Base-by-base conservation (phyloP, 2,113 vertebrate species). In the Coturnix japonica region DNA sequence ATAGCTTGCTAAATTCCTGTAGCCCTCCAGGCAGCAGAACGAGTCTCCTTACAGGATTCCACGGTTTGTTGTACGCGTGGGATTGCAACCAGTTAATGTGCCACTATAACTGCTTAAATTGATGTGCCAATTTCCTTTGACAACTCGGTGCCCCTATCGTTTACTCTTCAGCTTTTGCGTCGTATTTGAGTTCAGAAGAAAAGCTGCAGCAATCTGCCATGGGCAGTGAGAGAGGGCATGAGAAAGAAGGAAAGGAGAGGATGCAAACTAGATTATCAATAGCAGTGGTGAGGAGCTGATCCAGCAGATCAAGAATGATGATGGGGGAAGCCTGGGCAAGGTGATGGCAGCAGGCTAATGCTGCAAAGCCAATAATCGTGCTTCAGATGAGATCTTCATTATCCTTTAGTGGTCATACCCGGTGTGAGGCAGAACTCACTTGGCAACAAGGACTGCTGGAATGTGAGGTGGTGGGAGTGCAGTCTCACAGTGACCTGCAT, bases 161-260 rank as follows among this genome's bases (percentile, higher is more conserved):
- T 79, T 18, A 2, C 15, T 31, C 65, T 46, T 39, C 63, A 28
- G 39, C 35, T 81, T 84, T 11, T 22, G 12, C 37, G 63, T 74
- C 31, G 7, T 6, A 1, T 1, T 3, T 0, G 2, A 64, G 4
- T 6, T 31, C 7, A 11, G 33, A 16, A 85, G 51, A 54, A 89
- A 82, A 90, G 21, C 82, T 0, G 19, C 93, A 85, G 87, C 0
- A 13, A 44, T 22, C 37, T 8, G 74, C 30, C 67, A 76, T 39
- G 39, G 31, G 31, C 89, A 49, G 41, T 12, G 12, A 72, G 26
- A n/a, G 35, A 47, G 10, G 14, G 43, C n/a, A 43, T 1, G 7
- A 87, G 56, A 66, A n/a, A 66, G 7, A 9, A 46, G 80, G 54
- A 72, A n/a, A 51, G 37, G 16, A 64, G 59, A 80, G 79, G 81